Conservation (phyloP, 2,888 invertebrate species). For the Cyrtodaria siliqua region DNA sequence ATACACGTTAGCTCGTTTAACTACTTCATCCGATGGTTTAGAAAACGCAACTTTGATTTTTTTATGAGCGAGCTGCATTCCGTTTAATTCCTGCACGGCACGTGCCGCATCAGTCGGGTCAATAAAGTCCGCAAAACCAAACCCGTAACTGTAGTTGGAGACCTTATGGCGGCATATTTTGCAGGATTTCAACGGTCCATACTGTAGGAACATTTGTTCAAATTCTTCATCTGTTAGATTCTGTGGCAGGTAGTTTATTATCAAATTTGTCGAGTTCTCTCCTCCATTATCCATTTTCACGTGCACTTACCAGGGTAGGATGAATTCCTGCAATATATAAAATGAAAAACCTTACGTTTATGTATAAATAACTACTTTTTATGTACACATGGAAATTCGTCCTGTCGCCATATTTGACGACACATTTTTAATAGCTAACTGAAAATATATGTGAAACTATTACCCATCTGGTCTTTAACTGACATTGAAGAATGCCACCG, state of each 20-base stretch:
- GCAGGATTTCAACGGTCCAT: conserved; percentile 95
- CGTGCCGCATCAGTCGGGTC: conserved; percentile 94
- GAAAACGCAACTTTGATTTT: conserved; percentile 97
- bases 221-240: conserved; percentile 96
- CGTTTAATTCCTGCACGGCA: conserved; percentile 95
- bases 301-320: conserved; percentile 5
- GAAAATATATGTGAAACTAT: no score
- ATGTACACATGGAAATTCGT: no score
- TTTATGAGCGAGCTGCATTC: conserved; percentile 95
- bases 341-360: neutral
- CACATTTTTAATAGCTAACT: no score
- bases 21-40: conserved; percentile 95
- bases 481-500: no score
- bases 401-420: no score
- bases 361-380: no score
- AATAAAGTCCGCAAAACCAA: conserved; percentile 97
- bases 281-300: conserved; percentile 29
- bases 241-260: conserved; percentile 98
- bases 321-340: neutral
- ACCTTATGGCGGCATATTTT: conserved; percentile 88
- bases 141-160: conserved; percentile 98
- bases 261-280: conserved; percentile 91
- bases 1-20: conserved; percentile 97
- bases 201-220: conserved; percentile 94
- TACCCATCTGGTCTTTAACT: no score